Conservation (phyloP, 1,140 invertebrate genomes). For the Drosophila persimilis region DNA sequence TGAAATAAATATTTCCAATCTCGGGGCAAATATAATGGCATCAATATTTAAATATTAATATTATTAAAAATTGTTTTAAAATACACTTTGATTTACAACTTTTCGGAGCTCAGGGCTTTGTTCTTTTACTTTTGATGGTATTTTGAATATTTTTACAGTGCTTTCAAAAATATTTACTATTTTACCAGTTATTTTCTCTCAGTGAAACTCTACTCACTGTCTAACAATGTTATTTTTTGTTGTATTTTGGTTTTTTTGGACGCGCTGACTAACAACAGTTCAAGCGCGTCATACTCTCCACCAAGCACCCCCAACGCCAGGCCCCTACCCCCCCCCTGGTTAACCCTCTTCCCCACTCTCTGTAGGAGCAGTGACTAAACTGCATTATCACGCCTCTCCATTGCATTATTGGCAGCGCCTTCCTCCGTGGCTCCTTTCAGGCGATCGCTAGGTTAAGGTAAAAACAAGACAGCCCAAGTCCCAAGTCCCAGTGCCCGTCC, state of each 20-base stretch:
- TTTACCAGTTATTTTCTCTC: not conserved
- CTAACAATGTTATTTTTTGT: conserved; percentile 29
- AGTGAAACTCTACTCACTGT: conserved; percentile 7
- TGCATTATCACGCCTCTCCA: conserved; percentile 80
- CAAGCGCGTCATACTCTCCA: conserved; percentile 23
- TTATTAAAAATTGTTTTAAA: too few species aligned
- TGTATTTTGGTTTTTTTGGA: conserved; percentile 26
- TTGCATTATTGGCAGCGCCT: conserved; percentile 73
- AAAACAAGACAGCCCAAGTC: conserved; percentile 62
- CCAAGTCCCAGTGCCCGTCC: conserved; percentile 9
- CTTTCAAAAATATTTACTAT: not conserved
- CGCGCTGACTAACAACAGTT: conserved; percentile 53
- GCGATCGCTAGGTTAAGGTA: conserved; percentile 62
- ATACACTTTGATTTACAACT: too few species aligned
- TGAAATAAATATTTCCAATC: too few species aligned
- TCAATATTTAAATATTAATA: too few species aligned
- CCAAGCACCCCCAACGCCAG: conserved; percentile 34
- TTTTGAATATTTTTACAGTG: not conserved
- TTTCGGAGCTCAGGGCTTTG: too few species aligned
- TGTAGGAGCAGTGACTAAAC: conserved; percentile 72
- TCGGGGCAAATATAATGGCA: too few species aligned
- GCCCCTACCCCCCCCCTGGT: not conserved
- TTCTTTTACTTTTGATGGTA: too few species aligned
- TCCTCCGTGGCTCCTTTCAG: conserved; percentile 15
- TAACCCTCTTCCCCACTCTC: conserved; percentile 8